Base-by-base conservation (phyloP, 2,888 invertebrate species). In the Ornithoptera alexandrae region DNA sequence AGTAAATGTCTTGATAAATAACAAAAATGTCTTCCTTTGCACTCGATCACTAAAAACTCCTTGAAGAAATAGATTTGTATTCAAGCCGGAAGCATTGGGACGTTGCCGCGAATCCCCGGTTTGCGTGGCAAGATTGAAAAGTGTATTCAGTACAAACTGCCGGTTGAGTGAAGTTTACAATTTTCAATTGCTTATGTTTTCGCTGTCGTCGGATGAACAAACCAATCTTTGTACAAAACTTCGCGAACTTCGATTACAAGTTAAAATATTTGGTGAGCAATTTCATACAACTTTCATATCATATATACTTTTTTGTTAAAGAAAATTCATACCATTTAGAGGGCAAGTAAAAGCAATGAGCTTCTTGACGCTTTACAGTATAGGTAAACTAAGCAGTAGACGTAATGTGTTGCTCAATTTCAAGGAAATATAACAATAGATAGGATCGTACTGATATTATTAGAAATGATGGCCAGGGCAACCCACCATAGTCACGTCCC, bases 121-220 rank as follows among this genome's bases (percentile, higher is more conserved):
- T 58, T 58, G 57, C n/a, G 12, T 15, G 12, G 57, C 57, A 58
- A 24, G 10, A 58, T 58, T 58, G 22, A 58, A 58, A 22, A 12
- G 22, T 58, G n/a, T 58, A 58, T 57, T 57, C 20, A 57, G n/a
- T 22, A 58, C 22, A 58, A 58, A 58, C n/a, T 58, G 20, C 57
- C 57, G 22, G 12, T 58, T 12, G 4, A 22, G 22, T 22, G 57
- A 22, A n/a, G 53, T 53, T 53, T 18, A 46, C 46, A 46, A 53
- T 18, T 53, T 53, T n/a, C 53, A n/a, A 53, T 53, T 53, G 53
- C n/a, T 53, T n/a, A 53, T n/a, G n/a, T 53, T 53, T 53, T 53
- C 8, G 18, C 8, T 6, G n/a, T 6, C n/a, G n/a, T 18, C n/a
- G n/a, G 4, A 53, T 4, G 53, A 53, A 53, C 18, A 53, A 53